phyloP scores from a whole-genome alignment of 2,113 vertebrate genomes.

The Cryptotis parvus region DNA sequence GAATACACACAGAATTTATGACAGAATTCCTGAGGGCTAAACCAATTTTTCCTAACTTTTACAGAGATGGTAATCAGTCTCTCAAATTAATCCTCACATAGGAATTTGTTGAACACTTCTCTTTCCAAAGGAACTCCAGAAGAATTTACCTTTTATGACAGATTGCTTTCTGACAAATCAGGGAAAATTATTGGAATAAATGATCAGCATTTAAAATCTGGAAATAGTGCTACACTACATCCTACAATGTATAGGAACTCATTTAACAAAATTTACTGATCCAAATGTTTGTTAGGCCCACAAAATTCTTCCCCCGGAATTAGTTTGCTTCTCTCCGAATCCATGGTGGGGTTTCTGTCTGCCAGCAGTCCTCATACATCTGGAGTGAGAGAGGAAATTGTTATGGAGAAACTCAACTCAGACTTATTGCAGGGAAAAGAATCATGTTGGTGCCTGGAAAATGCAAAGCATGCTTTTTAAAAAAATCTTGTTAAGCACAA shows the following conservation, averaged over 20 bases:
- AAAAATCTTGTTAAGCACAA: neutral
- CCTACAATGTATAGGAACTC: neutral
- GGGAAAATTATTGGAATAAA: constrained; percentile 21
- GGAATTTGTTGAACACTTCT: neutral
- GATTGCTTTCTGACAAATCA: neutral
- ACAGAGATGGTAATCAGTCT: neutral
- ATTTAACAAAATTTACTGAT: neutral
- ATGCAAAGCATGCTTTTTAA: neutral
- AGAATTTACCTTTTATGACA: neutral
- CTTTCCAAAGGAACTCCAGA: neutral
- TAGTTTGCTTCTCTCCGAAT: neutral
- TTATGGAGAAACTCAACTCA: neutral
- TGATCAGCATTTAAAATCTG: constrained; percentile 26
- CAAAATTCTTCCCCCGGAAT: neutral
- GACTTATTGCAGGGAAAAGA: neutral
- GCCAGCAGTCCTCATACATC: neutral
- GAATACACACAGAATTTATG: neutral
- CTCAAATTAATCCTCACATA: neutral
- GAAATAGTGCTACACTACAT: neutral
- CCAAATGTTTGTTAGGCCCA: neutral
- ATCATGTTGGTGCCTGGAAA: neutral
- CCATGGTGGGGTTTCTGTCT: neutral
- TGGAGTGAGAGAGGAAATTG: neutral
- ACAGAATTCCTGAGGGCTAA: neutral
- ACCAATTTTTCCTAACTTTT: neutral